Base-by-base conservation (phyloP, 2,888 invertebrate genomes). In the Mythimna pallens region DNA sequence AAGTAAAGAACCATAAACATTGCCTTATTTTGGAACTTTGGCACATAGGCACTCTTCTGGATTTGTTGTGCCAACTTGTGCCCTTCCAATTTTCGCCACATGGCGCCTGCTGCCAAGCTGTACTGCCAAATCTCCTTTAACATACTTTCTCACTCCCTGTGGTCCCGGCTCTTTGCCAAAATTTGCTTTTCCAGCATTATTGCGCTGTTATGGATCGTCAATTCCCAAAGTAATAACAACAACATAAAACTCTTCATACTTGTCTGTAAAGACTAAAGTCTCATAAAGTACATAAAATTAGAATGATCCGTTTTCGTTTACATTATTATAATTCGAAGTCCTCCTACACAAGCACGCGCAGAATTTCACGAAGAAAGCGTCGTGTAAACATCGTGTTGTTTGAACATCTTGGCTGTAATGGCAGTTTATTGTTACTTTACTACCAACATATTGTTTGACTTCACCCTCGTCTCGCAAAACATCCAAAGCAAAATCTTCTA, bases 301-400 rank as follows among this genome's bases (percentile, higher is more conserved):
- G 43, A 65, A 79, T 72, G 70, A 64, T 65, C 68, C 40, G 57
- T 54, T 70, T 67, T 76, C 47, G 72, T 72, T 58, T 55, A 63
- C 74, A 65, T 73, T 68, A 61, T 61, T 25, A 50, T 64, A 57
- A 72, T 54, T 30, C 47, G 52, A 50, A 66, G 50, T 62, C 43
- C 58, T 66, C 50, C 65, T 65, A 68, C 57, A 58, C 75, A 65
- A 40, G 58, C 65, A 61, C 34, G 47, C 34, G 73, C 55, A 65
- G 61, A 59, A 69, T 67, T 68, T 70, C 50, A 20, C 47, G 58
- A 69, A 73, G 62, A 55, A 54, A 66, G 62, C 6, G 14, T 64
- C 50, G 10, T 69, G 66, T 81, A 78, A 78, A 81, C 67, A 77
- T 58, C 10, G 25, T 59, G 58, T 76, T 66, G 54, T 81, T 65